phyloP scores from a whole-genome alignment of 2,888 invertebrate genomes.

The Agriopis aurantiaria region DNA sequence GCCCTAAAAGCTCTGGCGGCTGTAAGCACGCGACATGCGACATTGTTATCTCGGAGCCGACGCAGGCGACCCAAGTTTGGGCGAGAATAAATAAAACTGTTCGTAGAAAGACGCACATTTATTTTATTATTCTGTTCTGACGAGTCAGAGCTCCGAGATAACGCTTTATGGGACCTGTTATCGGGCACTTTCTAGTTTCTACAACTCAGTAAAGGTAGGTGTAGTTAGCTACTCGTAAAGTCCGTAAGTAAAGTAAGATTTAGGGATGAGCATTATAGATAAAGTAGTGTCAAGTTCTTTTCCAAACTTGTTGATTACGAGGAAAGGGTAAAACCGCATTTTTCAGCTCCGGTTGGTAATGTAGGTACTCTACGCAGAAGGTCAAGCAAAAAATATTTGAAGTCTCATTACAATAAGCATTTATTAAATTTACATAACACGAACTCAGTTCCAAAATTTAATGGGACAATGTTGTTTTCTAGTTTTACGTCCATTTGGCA shows the following conservation, averaged over 20 bases:
- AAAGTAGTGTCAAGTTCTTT: too few species aligned
- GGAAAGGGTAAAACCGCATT: background rate
- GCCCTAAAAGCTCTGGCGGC: conserved; percentile 46
- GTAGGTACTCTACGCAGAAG: background rate
- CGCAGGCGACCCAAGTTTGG: conserved; percentile 64
- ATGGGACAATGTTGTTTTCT: conserved; percentile 51
- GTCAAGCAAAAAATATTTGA: conserved; percentile 9
- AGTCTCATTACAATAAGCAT: background rate
- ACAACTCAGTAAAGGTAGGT: conserved; percentile 1
- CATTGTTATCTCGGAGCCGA: conserved; percentile 77
- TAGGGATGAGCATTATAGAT: too few species aligned
- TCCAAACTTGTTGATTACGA: too few species aligned
- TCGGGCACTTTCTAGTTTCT: conserved; percentile 68
- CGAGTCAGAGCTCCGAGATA: conserved; percentile 71
- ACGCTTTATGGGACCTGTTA: conserved; percentile 80
- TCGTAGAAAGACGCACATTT: conserved; percentile 82
- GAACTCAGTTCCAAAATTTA: conserved; percentile 53
- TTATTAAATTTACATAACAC: conserved; percentile 61
- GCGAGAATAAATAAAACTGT: conserved; percentile 76
- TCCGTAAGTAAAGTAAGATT: background rate
- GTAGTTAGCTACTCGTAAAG: conserved; percentile 6
- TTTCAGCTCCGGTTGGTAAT: conserved; percentile 2
- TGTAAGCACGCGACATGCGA: conserved; percentile 75
- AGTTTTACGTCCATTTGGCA: conserved; percentile 50
- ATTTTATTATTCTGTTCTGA: conserved; percentile 81